Evolutionary conservation across 2,113 vertebrate genomes (phyloP), one percentile per base, ranked within the genome.

Genomic region (Malurus cyaneus): DNA sequence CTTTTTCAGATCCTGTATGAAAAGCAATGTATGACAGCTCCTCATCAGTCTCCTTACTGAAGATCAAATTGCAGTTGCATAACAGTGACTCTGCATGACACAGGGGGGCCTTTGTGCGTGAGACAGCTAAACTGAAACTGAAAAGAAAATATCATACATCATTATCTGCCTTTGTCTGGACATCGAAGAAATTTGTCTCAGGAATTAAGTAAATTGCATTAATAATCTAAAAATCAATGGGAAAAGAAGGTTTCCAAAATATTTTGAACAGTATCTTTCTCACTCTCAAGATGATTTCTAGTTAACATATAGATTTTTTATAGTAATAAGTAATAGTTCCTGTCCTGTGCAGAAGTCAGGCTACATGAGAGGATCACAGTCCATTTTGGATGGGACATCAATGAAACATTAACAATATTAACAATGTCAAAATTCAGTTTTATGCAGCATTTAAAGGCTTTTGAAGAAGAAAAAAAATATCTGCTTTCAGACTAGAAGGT

Each of bases 21-120:
- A 69, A 84, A 79, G 32, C 34, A 89, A 86, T 7, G 14, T 14
- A 88, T 42, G 47, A 82, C 9, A 62, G 79, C 49, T 94, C 86
- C 82, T 86, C 80, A n/a, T 26, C 74, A 61, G n/a, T 3, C 71
- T 94, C 67, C 54, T 65, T 19, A 8, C 61, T 29, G 26, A 66
- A 61, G 84, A 54, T 56, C 56, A 60, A 34, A 56, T 90, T 88
- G 41, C 86, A 76, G 36, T 52, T 87, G 47, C 39, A 36, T 52
- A 85, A 94, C 70, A 88, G 36, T 57, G 59, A 91, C 82, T 94
- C 77, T 80, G 34, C 31, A 44, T 71, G 72, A 91, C 72, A 92
- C 62, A 77, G 73, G 19, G 54, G 42, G 31, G 50, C 71, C 67
- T 88, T 86, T 47, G 10, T 4, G 52, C 6, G 4, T 54, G 29